Percentiles rank a stretch among this genome's conserved stretches.
Conservation (phyloP, 2,888 invertebrate genomes). For the Trypoxylon attenuatum region DNA sequence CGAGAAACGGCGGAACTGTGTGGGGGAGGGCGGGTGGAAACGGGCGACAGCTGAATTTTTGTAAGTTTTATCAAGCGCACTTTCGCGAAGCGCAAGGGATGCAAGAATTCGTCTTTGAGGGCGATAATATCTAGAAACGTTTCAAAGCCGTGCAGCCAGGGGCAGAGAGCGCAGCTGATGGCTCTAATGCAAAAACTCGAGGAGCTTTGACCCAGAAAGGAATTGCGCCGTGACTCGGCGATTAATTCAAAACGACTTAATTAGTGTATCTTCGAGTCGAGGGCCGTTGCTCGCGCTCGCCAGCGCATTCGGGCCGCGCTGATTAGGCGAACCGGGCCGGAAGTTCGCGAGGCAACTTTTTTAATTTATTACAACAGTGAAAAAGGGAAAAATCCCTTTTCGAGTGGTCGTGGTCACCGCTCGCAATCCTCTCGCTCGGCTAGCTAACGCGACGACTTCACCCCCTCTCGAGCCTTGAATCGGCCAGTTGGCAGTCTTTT, state of each 20-base stretch:
- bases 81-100: too few relatives aligned
- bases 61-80: too few relatives aligned
- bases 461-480: not conserved
- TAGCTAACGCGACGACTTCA: not conserved
- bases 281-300: not conserved
- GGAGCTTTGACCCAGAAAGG: constrained; percentile 42
- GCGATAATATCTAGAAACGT: not conserved
- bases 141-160: too few relatives aligned
- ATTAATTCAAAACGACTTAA: constrained; percentile 48
- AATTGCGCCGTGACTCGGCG: constrained; percentile 26
- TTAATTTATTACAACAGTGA: constrained; percentile 19
- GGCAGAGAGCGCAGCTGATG: not conserved
- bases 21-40: too few relatives aligned
- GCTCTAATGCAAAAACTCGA: constrained; percentile 33
- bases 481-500: not conserved
- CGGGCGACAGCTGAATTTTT: too few relatives aligned
- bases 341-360: constrained; percentile 23
- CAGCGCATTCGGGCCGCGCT: constrained; percentile 9
- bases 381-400: not conserved
- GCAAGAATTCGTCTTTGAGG: too few relatives aligned
- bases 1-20: too few relatives aligned
- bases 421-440: not conserved
- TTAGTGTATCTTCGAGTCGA: constrained; percentile 39
- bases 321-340: constrained; percentile 19
- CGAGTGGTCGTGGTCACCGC: not conserved